A percentile compares a stretch with the other conserved stretches of the same genome.
phyloP scores from a whole-genome alignment of 2,888 invertebrate species.

The Formica aserva region DNA sequence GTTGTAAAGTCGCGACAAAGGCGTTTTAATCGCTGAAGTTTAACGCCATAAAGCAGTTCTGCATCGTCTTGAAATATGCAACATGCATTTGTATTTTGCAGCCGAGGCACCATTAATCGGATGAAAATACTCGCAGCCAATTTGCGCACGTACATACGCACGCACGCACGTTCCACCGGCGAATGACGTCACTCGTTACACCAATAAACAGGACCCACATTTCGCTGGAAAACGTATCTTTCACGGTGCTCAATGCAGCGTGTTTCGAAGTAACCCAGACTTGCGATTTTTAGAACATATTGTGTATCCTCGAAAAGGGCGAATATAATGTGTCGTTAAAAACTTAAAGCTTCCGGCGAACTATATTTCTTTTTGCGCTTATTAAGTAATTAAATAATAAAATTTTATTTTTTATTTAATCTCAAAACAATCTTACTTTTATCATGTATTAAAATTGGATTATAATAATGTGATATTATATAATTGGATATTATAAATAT shows the following conservation, averaged over 20 bases:
- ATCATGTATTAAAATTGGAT: background rate
- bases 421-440: background rate
- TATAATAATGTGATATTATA: background rate
- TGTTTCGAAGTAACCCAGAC: background rate
- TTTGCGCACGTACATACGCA: slow-evolving; percentile 49
- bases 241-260: background rate
- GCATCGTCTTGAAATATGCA: slow-evolving; percentile 37
- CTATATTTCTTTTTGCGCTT: background rate
- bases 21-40: slow-evolving; percentile 45
- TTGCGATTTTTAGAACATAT: background rate
- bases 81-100: slow-evolving; percentile 49
- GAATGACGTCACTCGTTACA: slow-evolving; percentile 75
- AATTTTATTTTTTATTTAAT: background rate
- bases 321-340: background rate
- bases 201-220: slow-evolving; percentile 77
- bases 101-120: slow-evolving; percentile 68
- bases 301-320: background rate
- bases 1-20: slow-evolving; percentile 15
- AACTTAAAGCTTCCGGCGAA: background rate
- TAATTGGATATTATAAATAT: background rate
- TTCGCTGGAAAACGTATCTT: slow-evolving; percentile 65
- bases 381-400: background rate
- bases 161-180: slow-evolving; percentile 51
- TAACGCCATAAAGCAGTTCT: slow-evolving; percentile 24
- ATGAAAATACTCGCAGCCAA: slow-evolving; percentile 72